A percentile compares a stretch with the other conserved stretches of the same genome.
Evolutionary conservation across 2,113 vertebrate species (phyloP).

Genomic region (Pomatostomus ruficeps): DNA sequence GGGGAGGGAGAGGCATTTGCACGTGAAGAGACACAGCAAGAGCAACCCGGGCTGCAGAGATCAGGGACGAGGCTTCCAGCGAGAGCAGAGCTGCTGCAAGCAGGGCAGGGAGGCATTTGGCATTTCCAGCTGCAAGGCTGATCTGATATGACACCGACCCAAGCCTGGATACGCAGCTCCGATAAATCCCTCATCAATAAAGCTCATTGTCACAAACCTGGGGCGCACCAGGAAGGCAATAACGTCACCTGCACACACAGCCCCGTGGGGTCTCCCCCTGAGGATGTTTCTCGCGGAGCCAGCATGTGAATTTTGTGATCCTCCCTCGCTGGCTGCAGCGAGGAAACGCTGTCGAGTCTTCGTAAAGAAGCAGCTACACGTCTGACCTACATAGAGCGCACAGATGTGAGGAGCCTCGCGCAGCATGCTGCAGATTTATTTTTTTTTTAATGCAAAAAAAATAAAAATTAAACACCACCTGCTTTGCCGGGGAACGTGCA

Average conservation of each 20-base stretch:
- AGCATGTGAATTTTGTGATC: neutral
- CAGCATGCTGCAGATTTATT: neutral
- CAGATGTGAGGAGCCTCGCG: slow-evolving; percentile 21
- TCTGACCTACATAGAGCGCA: slow-evolving; percentile 58
- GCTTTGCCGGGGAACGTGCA: neutral
- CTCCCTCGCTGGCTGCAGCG: neutral
- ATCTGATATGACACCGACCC: neutral
- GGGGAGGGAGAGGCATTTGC: neutral
- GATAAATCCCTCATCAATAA: neutral
- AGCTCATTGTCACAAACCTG: neutral
- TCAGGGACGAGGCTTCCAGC: neutral
- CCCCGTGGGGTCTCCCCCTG: neutral
- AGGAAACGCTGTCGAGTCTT: slow-evolving; percentile 41
- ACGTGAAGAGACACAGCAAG: neutral
- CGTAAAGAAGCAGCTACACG: neutral
- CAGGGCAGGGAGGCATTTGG: neutral
- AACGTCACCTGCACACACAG: neutral
- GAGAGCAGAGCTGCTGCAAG: neutral
- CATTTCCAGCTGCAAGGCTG: neutral
- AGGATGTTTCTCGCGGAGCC: neutral
- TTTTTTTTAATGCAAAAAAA: neutral
- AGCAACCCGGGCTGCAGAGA: neutral
- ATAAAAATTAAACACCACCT: neutral
- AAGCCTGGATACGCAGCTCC: neutral
- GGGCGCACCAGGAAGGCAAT: neutral